Evolutionary conservation across 2,888 invertebrate genomes (phyloP), one percentile per base, ranked within the genome.

Genomic region (Epistrophe grossulariae): DNA sequence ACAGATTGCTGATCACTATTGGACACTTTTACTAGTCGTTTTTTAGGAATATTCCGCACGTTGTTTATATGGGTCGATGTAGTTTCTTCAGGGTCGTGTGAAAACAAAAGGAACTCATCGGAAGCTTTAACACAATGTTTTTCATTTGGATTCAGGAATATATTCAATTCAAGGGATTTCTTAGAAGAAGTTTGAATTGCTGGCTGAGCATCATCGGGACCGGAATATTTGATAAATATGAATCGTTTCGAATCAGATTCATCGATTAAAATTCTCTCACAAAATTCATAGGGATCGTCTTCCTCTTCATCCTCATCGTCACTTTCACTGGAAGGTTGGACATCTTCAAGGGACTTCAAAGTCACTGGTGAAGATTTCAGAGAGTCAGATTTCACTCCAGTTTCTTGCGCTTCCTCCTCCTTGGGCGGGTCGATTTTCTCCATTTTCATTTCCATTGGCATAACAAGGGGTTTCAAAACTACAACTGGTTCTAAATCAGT

Each of bases 101-200:
- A 79, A 48, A 89, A 89, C 4, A 92, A 59, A 19, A 89, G 73
- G 0, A 90, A 72, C 40, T 88, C 90, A 5, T 90, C 89, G 4
- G 89, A 89, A 0, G 92, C 89, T 71, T 90, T 89, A 76, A 92
- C 88, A 17, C 89, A 89, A 68, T 91, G 92, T 45, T 89, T 79
- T 55, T 91, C 90, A n/a, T 90, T 88, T 66, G 89, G 89, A 85
- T 92, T 91, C 74, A 91, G 88, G 70, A 90, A 90, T 4, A 92
- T 87, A 11, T 90, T 89, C 90, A 92, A 89, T 83, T 91, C 89
- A 48, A 88, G 91, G 17, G 60, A 76, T 62, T 82, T 74, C 19
- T 71, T 57, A 7, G 74, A 40, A 10, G 24, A 10, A 2, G 66
- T 24, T 35, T 50, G 66, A 57, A 24, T 24, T 10, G n/a, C 8